phyloP scores from a whole-genome alignment of 2,113 vertebrate genomes.

The Dicrurus megarhynchus region DNA sequence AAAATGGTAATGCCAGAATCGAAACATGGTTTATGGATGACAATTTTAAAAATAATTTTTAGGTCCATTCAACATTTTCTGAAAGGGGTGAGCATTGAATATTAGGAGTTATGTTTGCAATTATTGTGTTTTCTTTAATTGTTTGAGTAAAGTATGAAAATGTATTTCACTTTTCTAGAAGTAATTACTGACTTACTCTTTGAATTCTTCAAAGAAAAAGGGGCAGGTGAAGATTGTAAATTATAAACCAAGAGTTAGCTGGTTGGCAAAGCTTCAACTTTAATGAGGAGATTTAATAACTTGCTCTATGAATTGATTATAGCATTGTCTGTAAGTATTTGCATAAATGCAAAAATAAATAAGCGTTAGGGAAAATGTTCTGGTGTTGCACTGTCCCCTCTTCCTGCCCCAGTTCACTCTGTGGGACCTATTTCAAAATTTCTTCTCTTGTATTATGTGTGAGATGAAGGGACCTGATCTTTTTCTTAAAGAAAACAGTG shows the following conservation, averaged over 20 bases:
- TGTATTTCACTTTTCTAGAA: background rate
- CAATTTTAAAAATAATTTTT: background rate
- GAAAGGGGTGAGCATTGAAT: background rate
- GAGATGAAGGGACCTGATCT: background rate
- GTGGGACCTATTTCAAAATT: background rate
- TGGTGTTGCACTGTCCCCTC: background rate
- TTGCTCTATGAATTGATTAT: background rate
- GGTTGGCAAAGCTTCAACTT: background rate
- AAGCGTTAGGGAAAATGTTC: background rate
- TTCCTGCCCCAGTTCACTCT: background rate
- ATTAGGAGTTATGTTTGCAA: background rate
- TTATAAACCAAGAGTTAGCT: background rate
- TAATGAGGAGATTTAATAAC: background rate
- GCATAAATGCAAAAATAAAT: background rate
- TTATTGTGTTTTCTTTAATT: background rate
- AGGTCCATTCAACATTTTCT: background rate
- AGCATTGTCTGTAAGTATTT: background rate
- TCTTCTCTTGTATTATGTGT: background rate
- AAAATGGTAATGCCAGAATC: background rate
- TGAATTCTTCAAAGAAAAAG: background rate
- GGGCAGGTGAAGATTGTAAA: background rate
- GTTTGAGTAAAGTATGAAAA: background rate
- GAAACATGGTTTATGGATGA: background rate
- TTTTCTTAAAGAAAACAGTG: background rate
- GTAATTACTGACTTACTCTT: background rate